These are phyloP conservation scores for Myotis daubentonii DNA, from an alignment of 2,797 vertebrate genomes.

Conservation along the genomic window DNA sequence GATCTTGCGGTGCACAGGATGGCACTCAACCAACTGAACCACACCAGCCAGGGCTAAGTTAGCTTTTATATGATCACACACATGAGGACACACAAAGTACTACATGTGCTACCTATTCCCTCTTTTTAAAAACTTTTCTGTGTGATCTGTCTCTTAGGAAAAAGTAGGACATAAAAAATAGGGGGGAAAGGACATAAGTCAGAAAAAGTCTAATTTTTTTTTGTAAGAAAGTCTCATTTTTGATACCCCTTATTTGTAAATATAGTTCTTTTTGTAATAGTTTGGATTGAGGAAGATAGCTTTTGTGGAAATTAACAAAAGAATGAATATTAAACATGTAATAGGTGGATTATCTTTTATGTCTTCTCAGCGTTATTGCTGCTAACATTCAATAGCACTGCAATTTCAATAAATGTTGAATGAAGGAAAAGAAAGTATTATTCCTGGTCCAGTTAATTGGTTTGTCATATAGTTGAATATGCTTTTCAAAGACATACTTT, in stretches of 20 bases:
- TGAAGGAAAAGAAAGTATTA: slow-evolving; percentile 26
- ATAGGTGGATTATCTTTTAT: slow-evolving; percentile 20
- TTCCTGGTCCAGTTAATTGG: background rate
- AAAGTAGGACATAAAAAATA: slow-evolving; percentile 51
- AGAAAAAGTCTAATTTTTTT: slow-evolving; percentile 45
- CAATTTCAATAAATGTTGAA: background rate
- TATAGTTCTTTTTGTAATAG: background rate
- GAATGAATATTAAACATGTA: slow-evolving; percentile 14
- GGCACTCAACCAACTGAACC: no score
- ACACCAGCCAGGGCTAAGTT: background rate
- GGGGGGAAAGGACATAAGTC: background rate
- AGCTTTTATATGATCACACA: slow-evolving; percentile 20
- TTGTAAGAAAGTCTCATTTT: slow-evolving; percentile 24
- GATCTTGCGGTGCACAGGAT: no score
- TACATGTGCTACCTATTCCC: background rate
- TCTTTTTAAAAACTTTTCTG: background rate
- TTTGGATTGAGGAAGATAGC: background rate
- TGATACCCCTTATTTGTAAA: background rate
- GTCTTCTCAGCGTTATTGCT: slow-evolving; percentile 23
- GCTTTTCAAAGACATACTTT: background rate
- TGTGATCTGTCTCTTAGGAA: slow-evolving; percentile 23
- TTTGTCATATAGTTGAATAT: slow-evolving; percentile 6
- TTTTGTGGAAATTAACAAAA: slow-evolving; percentile 43
- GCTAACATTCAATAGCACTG: slow-evolving; percentile 10
- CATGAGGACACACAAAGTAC: background rate